Percentiles rank a stretch among this genome's conserved stretches.
These are phyloP conservation scores for Gymnosoma rotundatum DNA, from an alignment of 2,888 invertebrate genomes.

Conservation along the genomic window DNA sequence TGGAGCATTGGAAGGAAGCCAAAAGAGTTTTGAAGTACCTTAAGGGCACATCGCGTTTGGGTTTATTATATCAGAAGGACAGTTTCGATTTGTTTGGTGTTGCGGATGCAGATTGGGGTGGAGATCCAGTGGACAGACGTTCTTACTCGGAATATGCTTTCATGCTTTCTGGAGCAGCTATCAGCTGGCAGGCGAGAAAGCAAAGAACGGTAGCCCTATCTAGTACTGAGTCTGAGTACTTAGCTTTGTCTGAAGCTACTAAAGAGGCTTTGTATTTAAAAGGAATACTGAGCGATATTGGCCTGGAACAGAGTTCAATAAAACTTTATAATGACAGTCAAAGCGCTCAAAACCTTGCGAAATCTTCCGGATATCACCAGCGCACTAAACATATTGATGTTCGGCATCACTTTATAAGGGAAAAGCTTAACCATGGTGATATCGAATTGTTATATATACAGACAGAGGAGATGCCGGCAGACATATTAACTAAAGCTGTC, in stretches of 20 bases:
- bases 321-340: conserved; percentile 7
- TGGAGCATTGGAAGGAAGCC: conserved; percentile 1
- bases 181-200: conserved; percentile 22
- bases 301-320: background rate
- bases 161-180: no score
- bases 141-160: conserved; percentile 16
- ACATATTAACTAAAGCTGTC: conserved; percentile 10
- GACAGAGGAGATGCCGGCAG: background rate
- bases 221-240: conserved; percentile 32
- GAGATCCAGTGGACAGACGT: background rate
- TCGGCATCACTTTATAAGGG: conserved; percentile 5
- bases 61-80: background rate
- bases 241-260: conserved; percentile 13
- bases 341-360: conserved; percentile 10
- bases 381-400: background rate
- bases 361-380: no score
- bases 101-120: conserved; percentile 18
- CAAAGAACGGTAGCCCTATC: conserved; percentile 25
- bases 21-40: conserved; percentile 15
- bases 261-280: conserved; percentile 27
- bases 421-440: background rate
- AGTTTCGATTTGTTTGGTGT: background rate
- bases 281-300: conserved; percentile 7
- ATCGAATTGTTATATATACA: conserved; percentile 1
- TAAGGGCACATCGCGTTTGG: background rate